Conservation (phyloP, 2,888 invertebrate genomes). For the Heliconius ethilla region DNA sequence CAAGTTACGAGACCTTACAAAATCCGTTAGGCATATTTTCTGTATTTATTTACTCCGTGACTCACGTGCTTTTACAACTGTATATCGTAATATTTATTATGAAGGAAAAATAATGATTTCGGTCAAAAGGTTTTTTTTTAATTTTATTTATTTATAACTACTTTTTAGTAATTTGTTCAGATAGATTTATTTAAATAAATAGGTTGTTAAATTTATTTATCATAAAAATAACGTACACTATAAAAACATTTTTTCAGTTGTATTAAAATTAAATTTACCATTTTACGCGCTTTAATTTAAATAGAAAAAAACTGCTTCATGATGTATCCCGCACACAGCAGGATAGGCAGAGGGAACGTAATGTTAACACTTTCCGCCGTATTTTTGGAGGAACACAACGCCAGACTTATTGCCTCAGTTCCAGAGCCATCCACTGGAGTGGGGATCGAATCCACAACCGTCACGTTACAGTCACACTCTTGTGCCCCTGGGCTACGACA, state of each 20-base stretch:
- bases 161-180: neutral
- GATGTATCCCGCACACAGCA: neutral
- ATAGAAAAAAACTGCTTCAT: neutral
- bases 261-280: too few relatives aligned
- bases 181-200: neutral
- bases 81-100: slow-evolving; percentile 19
- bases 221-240: too few relatives aligned
- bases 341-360: neutral
- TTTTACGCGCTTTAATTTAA: neutral
- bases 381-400: neutral
- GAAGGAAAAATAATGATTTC: slow-evolving; percentile 3
- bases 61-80: slow-evolving; percentile 7
- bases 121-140: too few relatives aligned
- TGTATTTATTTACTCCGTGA: slow-evolving; percentile 23
- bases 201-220: neutral
- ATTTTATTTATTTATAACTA: neutral
- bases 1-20: slow-evolving; percentile 21
- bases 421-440: too few relatives aligned
- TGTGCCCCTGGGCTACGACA: too few relatives aligned
- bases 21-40: slow-evolving; percentile 26
- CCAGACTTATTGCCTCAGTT: neutral
- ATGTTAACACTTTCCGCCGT: too few relatives aligned
- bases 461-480: too few relatives aligned
- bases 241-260: too few relatives aligned
- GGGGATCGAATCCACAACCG: too few relatives aligned